Evolutionary conservation across 2,888 invertebrate species (phyloP).

Genomic region (Pseudolycoriella hygida): DNA sequence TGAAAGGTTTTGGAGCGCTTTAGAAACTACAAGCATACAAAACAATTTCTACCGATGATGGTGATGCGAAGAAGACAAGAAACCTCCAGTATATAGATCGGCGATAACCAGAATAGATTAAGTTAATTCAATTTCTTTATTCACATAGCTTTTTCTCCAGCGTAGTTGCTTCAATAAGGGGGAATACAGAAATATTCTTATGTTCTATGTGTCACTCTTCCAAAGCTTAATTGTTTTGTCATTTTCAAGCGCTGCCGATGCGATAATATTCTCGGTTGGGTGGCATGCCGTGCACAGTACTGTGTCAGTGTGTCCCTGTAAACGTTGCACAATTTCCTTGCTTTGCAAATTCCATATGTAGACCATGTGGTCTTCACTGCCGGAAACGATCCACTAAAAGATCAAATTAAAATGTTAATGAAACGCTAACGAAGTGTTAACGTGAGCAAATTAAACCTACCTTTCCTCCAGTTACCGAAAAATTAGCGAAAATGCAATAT

Average conservation of each 20-base stretch:
- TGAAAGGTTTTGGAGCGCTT: too few species aligned
- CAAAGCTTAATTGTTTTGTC: constrained; percentile 98
- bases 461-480: constrained; percentile 99
- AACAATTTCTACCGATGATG: too few species aligned
- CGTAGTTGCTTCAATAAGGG: too few species aligned
- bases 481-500: constrained; percentile 99
- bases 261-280: constrained; percentile 97
- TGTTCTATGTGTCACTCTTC: constrained; percentile 86
- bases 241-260: constrained; percentile 94
- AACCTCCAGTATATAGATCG: too few species aligned
- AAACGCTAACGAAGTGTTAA: too few species aligned
- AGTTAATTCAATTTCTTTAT: too few species aligned
- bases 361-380: constrained; percentile 97
- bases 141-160: too few species aligned
- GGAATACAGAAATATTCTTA: too few species aligned
- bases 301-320: constrained; percentile 89
- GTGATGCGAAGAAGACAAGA: too few species aligned
- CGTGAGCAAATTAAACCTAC: constrained; percentile 29
- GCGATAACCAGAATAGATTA: too few species aligned
- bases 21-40: too few species aligned
- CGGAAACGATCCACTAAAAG: constrained; percentile 95
- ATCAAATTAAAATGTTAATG: neutral
- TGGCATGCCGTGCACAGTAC: constrained; percentile 98
- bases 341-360: constrained; percentile 99
- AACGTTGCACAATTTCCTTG: constrained; percentile 95